Percentiles rank a stretch among this genome's conserved stretches.
Evolutionary conservation across 2,888 invertebrate species (phyloP).

Genomic region (Nymphalis urticae): DNA sequence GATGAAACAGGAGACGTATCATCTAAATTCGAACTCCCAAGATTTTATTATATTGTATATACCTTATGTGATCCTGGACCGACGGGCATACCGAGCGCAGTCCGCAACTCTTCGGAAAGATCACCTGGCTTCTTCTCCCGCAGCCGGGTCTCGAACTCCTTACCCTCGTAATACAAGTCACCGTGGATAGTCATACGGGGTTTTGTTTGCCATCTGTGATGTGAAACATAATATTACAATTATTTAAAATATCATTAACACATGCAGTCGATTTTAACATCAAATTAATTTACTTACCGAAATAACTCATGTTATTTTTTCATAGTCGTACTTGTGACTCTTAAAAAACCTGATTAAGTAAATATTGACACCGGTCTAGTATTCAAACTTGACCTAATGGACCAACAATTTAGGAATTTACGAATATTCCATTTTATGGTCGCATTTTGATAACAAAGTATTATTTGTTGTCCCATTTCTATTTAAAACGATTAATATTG

Average conservation of each 20-base stretch:
- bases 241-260: too few species aligned
- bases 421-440: conserved; percentile 32
- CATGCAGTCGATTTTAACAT: background rate
- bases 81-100: conserved; percentile 99
- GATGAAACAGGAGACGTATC: background rate
- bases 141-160: conserved; percentile 98
- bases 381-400: conserved; percentile 53
- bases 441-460: conserved; percentile 13
- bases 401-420: conserved; percentile 41
- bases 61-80: conserved; percentile 95
- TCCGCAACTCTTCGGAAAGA: conserved; percentile 95
- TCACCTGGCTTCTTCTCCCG: conserved; percentile 99
- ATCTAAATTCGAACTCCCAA: too few species aligned
- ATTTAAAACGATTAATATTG: background rate
- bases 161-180: conserved; percentile 99
- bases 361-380: conserved; percentile 43
- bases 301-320: background rate
- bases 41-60: too few species aligned
- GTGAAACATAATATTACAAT: background rate
- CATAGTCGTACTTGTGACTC: too few species aligned
- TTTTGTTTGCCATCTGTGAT: conserved; percentile 98
- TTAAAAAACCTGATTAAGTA: conserved; percentile 27
- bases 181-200: conserved; percentile 99
- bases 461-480: background rate
- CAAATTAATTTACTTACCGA: background rate